Conservation (phyloP, 2,797 vertebrate genomes). For the Picus viridis region DNA sequence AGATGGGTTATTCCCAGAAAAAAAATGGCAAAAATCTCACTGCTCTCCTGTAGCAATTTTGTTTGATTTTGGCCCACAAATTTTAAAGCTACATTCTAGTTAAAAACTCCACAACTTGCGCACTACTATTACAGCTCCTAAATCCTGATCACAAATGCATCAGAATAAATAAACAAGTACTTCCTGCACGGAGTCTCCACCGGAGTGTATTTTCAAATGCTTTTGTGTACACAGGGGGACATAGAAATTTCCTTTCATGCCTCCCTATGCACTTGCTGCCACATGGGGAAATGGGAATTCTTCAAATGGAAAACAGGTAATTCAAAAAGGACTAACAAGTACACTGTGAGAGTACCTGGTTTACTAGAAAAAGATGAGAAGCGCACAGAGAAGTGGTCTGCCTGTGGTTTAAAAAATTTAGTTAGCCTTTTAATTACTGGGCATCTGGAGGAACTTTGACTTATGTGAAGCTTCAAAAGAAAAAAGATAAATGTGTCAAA, state of each 20-base stretch:
- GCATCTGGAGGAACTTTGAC: neutral
- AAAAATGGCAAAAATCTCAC: neutral
- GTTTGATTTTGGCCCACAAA: neutral
- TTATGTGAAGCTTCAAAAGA: neutral
- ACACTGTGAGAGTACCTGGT: neutral
- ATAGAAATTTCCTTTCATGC: neutral
- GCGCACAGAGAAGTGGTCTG: accelerated
- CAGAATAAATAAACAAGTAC: neutral
- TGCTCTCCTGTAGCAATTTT: neutral
- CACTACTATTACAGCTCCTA: neutral
- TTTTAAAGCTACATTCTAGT: neutral
- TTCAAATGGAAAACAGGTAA: neutral
- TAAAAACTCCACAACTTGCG: neutral
- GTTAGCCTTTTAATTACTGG: neutral
- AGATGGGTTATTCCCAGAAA: neutral
- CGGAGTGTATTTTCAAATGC: neutral
- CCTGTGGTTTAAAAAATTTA: neutral
- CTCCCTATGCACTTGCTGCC: neutral
- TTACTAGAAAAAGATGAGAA: neutral
- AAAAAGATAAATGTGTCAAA: neutral
- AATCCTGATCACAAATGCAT: neutral
- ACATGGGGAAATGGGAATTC: neutral
- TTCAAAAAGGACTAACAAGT: neutral
- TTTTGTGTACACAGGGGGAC: neutral
- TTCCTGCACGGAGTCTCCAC: neutral